Conservation (phyloP, 2,113 vertebrate genomes). For the Anarhynchus alexandrinus region DNA sequence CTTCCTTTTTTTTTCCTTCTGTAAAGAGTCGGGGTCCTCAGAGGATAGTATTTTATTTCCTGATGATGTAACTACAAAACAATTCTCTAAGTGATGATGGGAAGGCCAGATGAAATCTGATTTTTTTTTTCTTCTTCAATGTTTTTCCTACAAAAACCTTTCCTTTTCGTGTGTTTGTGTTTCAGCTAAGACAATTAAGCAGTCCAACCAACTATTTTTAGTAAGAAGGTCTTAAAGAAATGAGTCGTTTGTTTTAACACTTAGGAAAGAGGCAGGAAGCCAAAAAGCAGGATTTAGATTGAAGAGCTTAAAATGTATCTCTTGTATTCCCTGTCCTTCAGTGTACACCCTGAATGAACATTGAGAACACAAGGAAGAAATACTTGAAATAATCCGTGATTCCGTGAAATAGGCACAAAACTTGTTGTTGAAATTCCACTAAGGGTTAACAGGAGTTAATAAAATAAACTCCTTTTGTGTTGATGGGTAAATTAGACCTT, state of each 20-base stretch:
- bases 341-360: background rate
- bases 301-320: conserved; percentile 20
- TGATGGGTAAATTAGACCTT: background rate
- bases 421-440: background rate
- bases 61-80: conserved; percentile 85
- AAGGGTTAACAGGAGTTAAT: conserved; percentile 9
- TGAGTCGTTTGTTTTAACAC: conserved; percentile 22
- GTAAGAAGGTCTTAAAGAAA: conserved; percentile 48
- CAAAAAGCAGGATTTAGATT: conserved; percentile 29
- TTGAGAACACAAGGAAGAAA: background rate
- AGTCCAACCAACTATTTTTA: conserved; percentile 48
- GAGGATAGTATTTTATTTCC: conserved; percentile 81
- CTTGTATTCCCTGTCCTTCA: background rate
- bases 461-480: conserved; percentile 1
- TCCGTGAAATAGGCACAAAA: background rate
- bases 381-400: too few relatives aligned
- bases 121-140: conserved; percentile 12
- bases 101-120: conserved; percentile 81
- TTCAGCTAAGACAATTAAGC: conserved; percentile 68
- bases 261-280: conserved; percentile 16
- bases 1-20: background rate
- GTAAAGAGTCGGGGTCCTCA: conserved; percentile 72
- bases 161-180: conserved; percentile 40
- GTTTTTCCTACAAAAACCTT: conserved; percentile 67
- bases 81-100: conserved; percentile 82